Percentiles rank a stretch among this genome's conserved stretches.
phyloP scores from a whole-genome alignment of 2,888 invertebrate genomes.

The Creontiades dilutus region DNA sequence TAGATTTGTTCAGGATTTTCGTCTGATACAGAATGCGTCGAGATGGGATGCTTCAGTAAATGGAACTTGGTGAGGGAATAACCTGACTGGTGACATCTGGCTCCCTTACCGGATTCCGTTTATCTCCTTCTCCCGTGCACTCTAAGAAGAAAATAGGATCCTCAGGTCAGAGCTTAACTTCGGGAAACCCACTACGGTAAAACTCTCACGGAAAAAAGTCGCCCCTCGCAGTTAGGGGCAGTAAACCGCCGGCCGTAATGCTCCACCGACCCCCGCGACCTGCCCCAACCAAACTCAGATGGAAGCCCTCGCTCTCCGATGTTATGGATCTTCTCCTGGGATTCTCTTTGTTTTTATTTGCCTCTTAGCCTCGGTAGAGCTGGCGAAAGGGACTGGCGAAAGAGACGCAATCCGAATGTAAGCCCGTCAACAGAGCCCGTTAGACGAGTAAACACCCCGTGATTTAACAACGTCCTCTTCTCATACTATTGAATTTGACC shows the following conservation, averaged over 20 bases:
- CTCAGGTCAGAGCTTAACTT: background rate
- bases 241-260: slow-evolving; percentile 18
- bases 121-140: background rate
- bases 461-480: no score
- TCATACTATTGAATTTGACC: no score
- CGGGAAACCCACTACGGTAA: background rate
- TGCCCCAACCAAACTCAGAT: background rate
- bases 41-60: no score
- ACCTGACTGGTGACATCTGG: background rate
- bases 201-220: background rate
- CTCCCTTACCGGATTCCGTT: slow-evolving; percentile 19
- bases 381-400: no score
- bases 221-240: background rate
- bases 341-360: no score
- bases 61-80: background rate
- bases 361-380: no score
- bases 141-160: background rate
- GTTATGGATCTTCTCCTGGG: background rate
- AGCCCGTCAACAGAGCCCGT: no score
- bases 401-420: no score
- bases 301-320: background rate
- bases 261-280: background rate
- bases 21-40: no score
- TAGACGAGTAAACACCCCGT: no score
- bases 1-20: no score